phyloP scores from a whole-genome alignment of 2,797 vertebrate genomes.

The Xenopus petersii region DNA sequence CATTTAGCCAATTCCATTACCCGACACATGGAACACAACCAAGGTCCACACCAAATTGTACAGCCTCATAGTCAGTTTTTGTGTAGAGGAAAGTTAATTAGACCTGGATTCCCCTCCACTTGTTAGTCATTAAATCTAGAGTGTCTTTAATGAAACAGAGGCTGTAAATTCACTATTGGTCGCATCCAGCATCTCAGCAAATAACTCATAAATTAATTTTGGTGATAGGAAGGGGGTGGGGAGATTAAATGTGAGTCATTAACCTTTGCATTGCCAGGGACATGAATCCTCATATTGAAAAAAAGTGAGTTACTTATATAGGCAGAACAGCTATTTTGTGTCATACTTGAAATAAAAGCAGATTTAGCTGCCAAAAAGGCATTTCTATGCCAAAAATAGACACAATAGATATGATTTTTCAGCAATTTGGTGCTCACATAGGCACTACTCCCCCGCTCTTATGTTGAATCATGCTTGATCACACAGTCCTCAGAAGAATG shows the following conservation, averaged over 20 bases:
- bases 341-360: too few species aligned
- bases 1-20: constrained; percentile 11
- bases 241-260: neutral
- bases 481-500: too few species aligned
- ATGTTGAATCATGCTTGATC: too few species aligned
- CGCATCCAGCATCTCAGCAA: constrained; percentile 5
- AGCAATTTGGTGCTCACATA: too few species aligned
- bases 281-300: too few species aligned
- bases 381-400: too few species aligned
- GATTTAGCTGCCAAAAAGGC: too few species aligned
- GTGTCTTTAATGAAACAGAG: constrained; percentile 44
- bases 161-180: constrained; percentile 36
- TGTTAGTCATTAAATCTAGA: constrained; percentile 45
- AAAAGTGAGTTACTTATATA: too few species aligned
- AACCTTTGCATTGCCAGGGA: neutral
- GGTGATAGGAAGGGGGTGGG: neutral
- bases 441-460: too few species aligned
- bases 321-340: too few species aligned
- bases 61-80: constrained; percentile 12
- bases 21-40: constrained; percentile 23
- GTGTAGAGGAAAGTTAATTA: constrained; percentile 29
- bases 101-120: constrained; percentile 29
- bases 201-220: constrained; percentile 19
- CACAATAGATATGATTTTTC: too few species aligned
- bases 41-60: constrained; percentile 16